Percentiles rank a stretch among this genome's conserved stretches.
These are phyloP conservation scores for Chelonoidis abingdonii DNA, from an alignment of 2,113 vertebrate genomes.

Conservation along the genomic window DNA sequence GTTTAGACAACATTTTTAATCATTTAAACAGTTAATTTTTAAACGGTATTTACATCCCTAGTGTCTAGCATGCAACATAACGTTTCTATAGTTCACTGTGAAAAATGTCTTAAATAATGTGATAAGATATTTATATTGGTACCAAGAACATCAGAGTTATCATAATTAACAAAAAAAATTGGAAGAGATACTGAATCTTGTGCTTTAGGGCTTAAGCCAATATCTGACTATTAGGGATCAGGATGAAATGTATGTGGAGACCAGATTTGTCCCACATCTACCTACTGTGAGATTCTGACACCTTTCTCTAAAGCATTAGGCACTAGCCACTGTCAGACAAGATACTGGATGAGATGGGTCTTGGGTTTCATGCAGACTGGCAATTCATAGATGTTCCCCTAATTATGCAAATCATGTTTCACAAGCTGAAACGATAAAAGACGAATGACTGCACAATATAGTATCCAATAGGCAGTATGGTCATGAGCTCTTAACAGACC, in stretches of 20 bases:
- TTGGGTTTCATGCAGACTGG: background rate
- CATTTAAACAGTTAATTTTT: no score
- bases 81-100: background rate
- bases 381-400: background rate
- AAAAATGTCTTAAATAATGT: background rate
- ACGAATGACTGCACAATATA: background rate
- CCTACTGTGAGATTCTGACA: background rate
- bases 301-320: rapidly evolving
- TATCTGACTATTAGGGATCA: background rate
- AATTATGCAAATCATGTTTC: background rate
- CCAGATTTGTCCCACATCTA: background rate
- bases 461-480: background rate
- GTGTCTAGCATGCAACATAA: background rate
- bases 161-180: background rate
- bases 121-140: background rate
- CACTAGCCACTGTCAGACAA: background rate
- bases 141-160: background rate
- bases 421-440: slow-evolving; percentile 17
- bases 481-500: slow-evolving; percentile 12
- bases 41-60: no score
- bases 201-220: background rate
- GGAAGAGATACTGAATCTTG: background rate
- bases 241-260: background rate
- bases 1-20: no score
- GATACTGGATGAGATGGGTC: background rate